Base-by-base conservation (phyloP, 2,888 invertebrate species). In the Polymixis flavicincta region DNA sequence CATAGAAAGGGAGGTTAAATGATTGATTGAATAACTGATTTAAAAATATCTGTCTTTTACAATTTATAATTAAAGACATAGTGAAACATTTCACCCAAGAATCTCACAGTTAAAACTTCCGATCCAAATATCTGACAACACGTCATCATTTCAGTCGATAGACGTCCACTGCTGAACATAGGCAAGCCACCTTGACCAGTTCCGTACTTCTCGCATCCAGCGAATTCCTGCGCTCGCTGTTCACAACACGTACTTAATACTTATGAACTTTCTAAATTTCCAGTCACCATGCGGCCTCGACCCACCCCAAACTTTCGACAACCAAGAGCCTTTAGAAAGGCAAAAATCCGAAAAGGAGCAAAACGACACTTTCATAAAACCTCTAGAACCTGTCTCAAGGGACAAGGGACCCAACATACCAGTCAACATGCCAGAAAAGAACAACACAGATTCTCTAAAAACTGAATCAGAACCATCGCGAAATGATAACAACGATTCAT, bases 211-310 rank as follows among this genome's bases (percentile, higher is more conserved):
- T 5, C 37, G 37, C 37, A 37, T 5, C 37, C 37, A 37, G 37
- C 37, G 37, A 6, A 37, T 37, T 37, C 37, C 37, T 37, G 37
- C 37, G 37, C 4, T 3, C 37, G 37, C 32, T 4, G 32, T 32
- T 37, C 37, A 37, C 37, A 37, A 37, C 6, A 3, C 37, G 37
- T 37, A 37, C 37, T 37, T 37, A 37, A 37, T 5, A 5, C 37
- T 37, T 37, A 5, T 37, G 37, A 37, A 37, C 5, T 37, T 37
- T 37, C 37, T 37, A 37, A 37, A 45, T 32, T 88, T 87, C 7
- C 91, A 94, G 96, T 93, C 94, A 5, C 94, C 94, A 0, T 96
- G 94, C 87, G 95, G 93, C n/a, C 89, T 95, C 0, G 95, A 96
- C 50, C 89, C 94, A 0, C 93, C 95, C 0, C 96, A 96, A 81